Evolutionary conservation across 1,140 invertebrate genomes (phyloP).

Genomic region (Zophobas atratus): DNA sequence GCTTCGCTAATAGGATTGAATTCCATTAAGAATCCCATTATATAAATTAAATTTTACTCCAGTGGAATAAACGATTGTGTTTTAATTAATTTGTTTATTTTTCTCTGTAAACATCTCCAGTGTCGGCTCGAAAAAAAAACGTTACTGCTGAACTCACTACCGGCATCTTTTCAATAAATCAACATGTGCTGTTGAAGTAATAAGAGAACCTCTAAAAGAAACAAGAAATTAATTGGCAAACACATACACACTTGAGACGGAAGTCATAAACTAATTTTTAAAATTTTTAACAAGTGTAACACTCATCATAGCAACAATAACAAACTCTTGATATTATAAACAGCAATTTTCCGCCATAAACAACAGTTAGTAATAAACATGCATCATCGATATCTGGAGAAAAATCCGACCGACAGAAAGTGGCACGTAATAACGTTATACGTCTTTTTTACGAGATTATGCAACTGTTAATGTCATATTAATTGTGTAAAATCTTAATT

Average conservation of each 20-base stretch:
- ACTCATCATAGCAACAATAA: constrained; percentile 14
- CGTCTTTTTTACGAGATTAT: constrained; percentile 11
- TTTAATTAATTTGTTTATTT: too few relatives aligned
- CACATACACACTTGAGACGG: constrained; percentile 5
- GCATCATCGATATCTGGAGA: constrained; percentile 12
- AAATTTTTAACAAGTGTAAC: constrained; percentile 24
- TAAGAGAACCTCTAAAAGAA: neutral
- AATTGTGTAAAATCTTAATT: too few relatives aligned
- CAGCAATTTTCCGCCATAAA: constrained; percentile 27
- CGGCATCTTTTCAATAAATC: neutral
- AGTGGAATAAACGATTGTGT: too few relatives aligned
- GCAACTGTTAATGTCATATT: constrained; percentile 13
- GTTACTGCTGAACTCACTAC: neutral
- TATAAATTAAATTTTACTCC: too few relatives aligned
- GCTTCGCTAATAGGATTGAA: too few relatives aligned
- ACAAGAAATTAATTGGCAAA: constrained; percentile 8
- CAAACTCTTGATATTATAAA: constrained; percentile 20
- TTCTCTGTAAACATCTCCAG: too few relatives aligned
- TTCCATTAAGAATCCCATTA: too few relatives aligned
- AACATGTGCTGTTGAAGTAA: neutral
- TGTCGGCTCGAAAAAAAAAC: too few relatives aligned
- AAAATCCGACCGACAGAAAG: constrained; percentile 13
- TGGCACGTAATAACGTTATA: constrained; percentile 16
- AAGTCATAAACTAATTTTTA: constrained; percentile 32
- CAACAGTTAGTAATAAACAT: constrained; percentile 34